Conservation (phyloP, 2,113 vertebrate species). For the Alces alces region DNA sequence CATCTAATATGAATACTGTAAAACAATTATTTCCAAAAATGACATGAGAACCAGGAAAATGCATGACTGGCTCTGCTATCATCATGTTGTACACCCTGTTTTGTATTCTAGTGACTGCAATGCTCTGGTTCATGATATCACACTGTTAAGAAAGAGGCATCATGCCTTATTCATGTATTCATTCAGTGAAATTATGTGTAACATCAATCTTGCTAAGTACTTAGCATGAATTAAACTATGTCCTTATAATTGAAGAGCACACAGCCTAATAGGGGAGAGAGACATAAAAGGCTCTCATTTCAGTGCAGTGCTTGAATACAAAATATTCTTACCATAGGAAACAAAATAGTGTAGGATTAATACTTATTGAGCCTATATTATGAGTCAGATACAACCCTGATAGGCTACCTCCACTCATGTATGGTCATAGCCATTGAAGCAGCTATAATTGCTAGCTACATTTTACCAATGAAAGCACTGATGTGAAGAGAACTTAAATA, state of each 20-base stretch:
- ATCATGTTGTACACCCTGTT: neutral
- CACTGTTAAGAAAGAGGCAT: neutral
- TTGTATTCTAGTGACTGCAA: neutral
- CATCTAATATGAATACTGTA: neutral
- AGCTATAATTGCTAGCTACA: neutral
- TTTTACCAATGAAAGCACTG: neutral
- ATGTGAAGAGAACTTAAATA: neutral
- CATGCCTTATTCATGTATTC: neutral
- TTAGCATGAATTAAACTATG: neutral
- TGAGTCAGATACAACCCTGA: neutral
- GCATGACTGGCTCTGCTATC: neutral
- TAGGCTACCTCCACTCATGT: neutral
- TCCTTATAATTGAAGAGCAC: neutral
- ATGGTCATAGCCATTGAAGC: neutral
- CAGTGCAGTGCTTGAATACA: neutral
- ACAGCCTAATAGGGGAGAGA: neutral
- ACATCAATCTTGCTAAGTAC: neutral
- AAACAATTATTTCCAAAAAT: neutral
- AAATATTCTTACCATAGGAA: neutral
- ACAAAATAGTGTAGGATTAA: neutral
- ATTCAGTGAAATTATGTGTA: neutral
- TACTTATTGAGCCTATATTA: neutral
- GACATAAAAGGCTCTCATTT: neutral
- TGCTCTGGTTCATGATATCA: neutral
- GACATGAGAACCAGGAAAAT: neutral